phyloP scores from a whole-genome alignment of 1,140 invertebrate species.

The Hylaeus anthracinus region DNA sequence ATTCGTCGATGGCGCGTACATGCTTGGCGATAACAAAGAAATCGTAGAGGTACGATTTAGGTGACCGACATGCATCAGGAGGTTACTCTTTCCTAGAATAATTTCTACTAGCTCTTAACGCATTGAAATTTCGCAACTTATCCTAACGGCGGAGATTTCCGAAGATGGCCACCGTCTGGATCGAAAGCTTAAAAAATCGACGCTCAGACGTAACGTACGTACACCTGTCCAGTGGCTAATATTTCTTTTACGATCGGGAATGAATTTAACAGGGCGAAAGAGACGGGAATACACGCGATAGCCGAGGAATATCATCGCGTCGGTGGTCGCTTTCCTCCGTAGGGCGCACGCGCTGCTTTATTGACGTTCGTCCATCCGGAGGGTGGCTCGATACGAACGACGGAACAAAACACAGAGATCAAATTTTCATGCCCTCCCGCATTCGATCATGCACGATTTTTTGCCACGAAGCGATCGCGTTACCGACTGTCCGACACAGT shows the following conservation, averaged over 20 bases:
- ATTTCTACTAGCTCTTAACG: too few species aligned
- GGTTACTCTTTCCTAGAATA: too few species aligned
- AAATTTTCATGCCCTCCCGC: slow-evolving; percentile 61
- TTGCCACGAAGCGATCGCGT: not conserved
- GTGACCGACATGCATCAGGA: too few species aligned
- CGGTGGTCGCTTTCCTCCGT: not conserved
- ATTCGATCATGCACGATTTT: slow-evolving; percentile 48
- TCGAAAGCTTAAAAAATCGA: too few species aligned
- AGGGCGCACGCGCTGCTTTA: slow-evolving; percentile 74
- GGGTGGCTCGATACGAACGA: slow-evolving; percentile 68
- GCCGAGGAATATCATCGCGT: slow-evolving; percentile 9
- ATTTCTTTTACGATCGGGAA: not conserved
- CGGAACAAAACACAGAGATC: slow-evolving; percentile 66
- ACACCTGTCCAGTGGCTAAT: not conserved
- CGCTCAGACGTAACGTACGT: too few species aligned
- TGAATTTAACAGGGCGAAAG: slow-evolving; percentile 24
- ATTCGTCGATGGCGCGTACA: too few species aligned
- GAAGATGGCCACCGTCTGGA: too few species aligned
- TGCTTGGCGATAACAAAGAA: too few species aligned
- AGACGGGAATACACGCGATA: not conserved
- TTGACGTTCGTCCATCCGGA: slow-evolving; percentile 69
- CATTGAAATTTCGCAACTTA: too few species aligned
- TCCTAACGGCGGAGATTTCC: too few species aligned
- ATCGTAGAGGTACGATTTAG: too few species aligned
- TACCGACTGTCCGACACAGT: not conserved